Evolutionary conservation across 2,888 invertebrate species (phyloP).

Genomic region (Himalopsyche anomala): DNA sequence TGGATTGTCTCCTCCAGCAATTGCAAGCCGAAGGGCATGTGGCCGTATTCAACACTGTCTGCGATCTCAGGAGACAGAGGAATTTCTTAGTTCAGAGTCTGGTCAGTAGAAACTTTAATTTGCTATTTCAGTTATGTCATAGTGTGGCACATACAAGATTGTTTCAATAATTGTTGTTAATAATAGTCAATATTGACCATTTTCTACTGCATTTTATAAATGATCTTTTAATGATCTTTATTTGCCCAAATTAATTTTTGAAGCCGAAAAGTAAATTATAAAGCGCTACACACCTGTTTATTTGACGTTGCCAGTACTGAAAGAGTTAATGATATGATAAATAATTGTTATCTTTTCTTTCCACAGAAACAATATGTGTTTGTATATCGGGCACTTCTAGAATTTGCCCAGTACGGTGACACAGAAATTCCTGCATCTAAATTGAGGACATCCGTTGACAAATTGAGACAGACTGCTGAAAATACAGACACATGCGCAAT

Average conservation of each 20-base stretch:
- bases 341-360: slow-evolving; percentile 47
- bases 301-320: too few relatives aligned
- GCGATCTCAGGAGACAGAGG: slow-evolving; percentile 91
- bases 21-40: slow-evolving; percentile 88
- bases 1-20: slow-evolving; percentile 93
- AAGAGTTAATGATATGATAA: neutral
- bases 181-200: neutral
- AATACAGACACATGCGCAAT: slow-evolving; percentile 83
- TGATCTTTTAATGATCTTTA: too few relatives aligned
- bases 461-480: slow-evolving; percentile 84
- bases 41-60: slow-evolving; percentile 93
- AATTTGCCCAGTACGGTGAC: slow-evolving; percentile 93
- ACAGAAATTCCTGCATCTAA: slow-evolving; percentile 88
- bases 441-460: slow-evolving; percentile 84
- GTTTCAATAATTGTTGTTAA: neutral
- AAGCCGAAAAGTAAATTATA: too few relatives aligned
- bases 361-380: slow-evolving; percentile 96
- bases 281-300: too few relatives aligned
- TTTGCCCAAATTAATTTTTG: too few relatives aligned
- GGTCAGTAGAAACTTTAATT: slow-evolving; percentile 72
- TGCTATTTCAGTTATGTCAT: neutral
- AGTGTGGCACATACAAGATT: too few relatives aligned
- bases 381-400: slow-evolving; percentile 94
- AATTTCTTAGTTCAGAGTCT: slow-evolving; percentile 96
- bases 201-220: too few relatives aligned